Evolutionary conservation across 2,888 invertebrate genomes (phyloP), one percentile per base, ranked within the genome.

Genomic region (Hydrotaea diabolus): DNA sequence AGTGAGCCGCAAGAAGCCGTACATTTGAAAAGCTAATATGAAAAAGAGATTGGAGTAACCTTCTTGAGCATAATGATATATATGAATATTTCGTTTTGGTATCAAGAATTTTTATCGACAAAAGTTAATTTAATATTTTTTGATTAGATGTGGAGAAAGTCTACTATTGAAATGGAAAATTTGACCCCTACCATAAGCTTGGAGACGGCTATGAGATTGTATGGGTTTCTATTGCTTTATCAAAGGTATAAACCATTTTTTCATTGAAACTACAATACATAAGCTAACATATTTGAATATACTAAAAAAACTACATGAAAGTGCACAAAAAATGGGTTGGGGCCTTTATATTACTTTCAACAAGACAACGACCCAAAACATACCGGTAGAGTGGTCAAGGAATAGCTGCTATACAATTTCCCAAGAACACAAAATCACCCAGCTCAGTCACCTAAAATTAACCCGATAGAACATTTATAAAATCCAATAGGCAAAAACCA

Each of bases 261-360:
- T 66, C 23, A 49, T 64, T 43, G 62, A 76, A 11, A 66, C 19
- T 15, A 66, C 55, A 53, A 77, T 77, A 57, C 69, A 78, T 36
- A 36, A 36, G 8, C 8, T 36, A 36, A 36, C 36, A 36, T 36
- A 36, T 36, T 36, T 36, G 8, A 36, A 36, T 36, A 36, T 36
- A 36, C 59, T 64, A n/a, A 78, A 72, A 36, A 59, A 77, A 55
- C 69, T 71, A 36, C 73, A 79, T 53, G 59, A 79, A 66, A 64
- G 55, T 64, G 66, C 53, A 66, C 19, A 53, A 66, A 77, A 77
- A 0, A 2, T 77, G 17, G 46, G 77, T 7, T 71, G 49, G 55
- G 39, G n/a, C 64, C 4, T 55, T 49, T 49, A 15, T 77, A 31
- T 69, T 69, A 55, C 53, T 77, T 77, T 17, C 55, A 77, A 23